phyloP scores from a whole-genome alignment of 2,797 vertebrate genomes.

The Propithecus deckenii region DNA sequence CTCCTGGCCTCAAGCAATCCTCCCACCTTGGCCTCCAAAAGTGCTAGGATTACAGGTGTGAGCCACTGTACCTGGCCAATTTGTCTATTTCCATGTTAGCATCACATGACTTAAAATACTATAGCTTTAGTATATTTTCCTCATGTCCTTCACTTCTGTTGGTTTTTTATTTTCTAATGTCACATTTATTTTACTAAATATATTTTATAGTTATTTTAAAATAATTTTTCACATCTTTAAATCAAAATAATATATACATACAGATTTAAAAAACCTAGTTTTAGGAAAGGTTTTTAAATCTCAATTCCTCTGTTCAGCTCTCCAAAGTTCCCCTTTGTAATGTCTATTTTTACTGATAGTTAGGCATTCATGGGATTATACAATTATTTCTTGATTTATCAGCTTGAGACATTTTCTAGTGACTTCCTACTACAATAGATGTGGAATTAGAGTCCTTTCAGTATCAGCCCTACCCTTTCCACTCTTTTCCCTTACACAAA shows the following conservation, averaged over 20 bases:
- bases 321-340: neutral
- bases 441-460: neutral
- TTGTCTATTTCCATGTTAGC: neutral
- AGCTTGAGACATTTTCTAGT: neutral
- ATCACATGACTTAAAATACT: neutral
- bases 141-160: neutral
- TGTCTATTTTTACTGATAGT: neutral
- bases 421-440: neutral
- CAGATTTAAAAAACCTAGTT: neutral
- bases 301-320: neutral
- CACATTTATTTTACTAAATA: neutral
- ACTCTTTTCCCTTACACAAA: neutral
- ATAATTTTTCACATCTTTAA: neutral
- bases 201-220: slow-evolving; percentile 5
- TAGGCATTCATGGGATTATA: neutral
- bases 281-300: neutral
- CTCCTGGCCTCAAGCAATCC: too few species aligned
- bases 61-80: neutral
- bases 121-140: neutral
- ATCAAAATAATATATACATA: neutral
- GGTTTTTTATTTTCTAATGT: neutral
- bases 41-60: neutral
- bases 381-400: neutral
- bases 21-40: neutral
- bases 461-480: neutral